phyloP scores from a whole-genome alignment of 1,140 invertebrate species.

The Drusus annulatus region DNA sequence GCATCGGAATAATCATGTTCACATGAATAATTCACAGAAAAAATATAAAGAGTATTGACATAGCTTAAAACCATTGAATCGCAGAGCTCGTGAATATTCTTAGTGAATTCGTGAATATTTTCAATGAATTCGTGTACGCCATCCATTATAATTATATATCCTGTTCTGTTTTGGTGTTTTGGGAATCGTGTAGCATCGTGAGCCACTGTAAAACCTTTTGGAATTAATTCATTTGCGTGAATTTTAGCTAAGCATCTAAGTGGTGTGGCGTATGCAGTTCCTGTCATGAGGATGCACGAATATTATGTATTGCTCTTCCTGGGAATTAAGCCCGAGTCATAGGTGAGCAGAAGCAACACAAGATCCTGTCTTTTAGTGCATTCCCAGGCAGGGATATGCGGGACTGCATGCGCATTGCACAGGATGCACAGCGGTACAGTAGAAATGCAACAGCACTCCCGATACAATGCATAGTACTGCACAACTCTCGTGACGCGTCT shows the following conservation, averaged over 20 bases:
- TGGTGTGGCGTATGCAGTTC: slow-evolving; percentile 7
- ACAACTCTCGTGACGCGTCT: background rate
- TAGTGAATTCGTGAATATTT: no score
- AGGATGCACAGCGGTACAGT: background rate
- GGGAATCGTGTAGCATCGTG: no score
- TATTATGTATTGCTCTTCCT: slow-evolving; percentile 24
- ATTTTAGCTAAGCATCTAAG: background rate
- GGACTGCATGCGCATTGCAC: background rate
- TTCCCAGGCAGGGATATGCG: background rate
- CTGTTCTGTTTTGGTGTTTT: no score
- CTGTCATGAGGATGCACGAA: slow-evolving; percentile 15
- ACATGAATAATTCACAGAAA: no score
- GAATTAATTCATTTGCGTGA: background rate
- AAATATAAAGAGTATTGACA: no score
- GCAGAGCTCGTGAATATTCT: no score
- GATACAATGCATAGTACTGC: background rate
- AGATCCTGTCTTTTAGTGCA: slow-evolving; percentile 16
- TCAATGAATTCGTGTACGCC: no score
- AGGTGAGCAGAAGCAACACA: slow-evolving; percentile 3
- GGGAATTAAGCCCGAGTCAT: slow-evolving; percentile 30
- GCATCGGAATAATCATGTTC: no score
- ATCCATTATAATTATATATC: no score
- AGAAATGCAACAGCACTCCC: background rate
- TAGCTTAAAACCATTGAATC: no score
- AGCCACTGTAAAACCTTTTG: background rate